Evolutionary conservation across 2,113 vertebrate species (phyloP), one percentile per base, ranked within the genome.

Genomic region (Phrynosoma platyrhinos): DNA sequence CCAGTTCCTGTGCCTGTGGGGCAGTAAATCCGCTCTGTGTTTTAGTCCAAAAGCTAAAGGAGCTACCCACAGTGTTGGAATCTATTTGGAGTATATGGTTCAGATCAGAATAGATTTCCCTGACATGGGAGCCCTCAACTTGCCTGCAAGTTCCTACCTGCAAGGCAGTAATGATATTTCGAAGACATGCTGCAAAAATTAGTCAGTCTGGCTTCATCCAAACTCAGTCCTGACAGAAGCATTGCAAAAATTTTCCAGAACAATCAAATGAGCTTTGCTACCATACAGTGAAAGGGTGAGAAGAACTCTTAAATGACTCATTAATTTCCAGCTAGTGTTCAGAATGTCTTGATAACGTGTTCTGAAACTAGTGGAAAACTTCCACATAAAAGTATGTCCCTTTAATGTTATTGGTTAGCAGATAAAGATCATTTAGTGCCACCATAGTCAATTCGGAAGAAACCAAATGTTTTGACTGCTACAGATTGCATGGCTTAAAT

Each of bases 401-500:
- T 42, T 86, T 81, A 68, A 82, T 40, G 32, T 13, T 78, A 23
- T 64, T 36, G 20, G 18, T 87, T 40, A 79, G 42, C 64, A 79
- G n/a, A 18, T 53, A 72, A 77, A 3, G 32, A 52, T 62, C 5
- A 9, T 25, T 66, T 75, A 30, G 3, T n/a, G 74, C 40, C 62
- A 23, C 36, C 9, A 14, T 4, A 40, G 62, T 53, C 23, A 20
- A 71, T 71, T 71, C 30, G 9, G 30, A 68, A 87, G 47, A 30
- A 83, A 20, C 30, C 32, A 58, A 78, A 88, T 0, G 0, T 1
- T 0, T 3, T 71, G 0, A 71, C 40, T 69, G 40, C 25, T 23
- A 0, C 1, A 3, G 0, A 30, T 5, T 75, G 52, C 0, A 0
- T 0, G 0, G 53, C 69, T 0, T 47, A n/a, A 80, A 42, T 0